These are phyloP conservation scores for Onychostoma macrolepis DNA, from an alignment of 2,113 vertebrate genomes.

Conservation along the genomic window DNA sequence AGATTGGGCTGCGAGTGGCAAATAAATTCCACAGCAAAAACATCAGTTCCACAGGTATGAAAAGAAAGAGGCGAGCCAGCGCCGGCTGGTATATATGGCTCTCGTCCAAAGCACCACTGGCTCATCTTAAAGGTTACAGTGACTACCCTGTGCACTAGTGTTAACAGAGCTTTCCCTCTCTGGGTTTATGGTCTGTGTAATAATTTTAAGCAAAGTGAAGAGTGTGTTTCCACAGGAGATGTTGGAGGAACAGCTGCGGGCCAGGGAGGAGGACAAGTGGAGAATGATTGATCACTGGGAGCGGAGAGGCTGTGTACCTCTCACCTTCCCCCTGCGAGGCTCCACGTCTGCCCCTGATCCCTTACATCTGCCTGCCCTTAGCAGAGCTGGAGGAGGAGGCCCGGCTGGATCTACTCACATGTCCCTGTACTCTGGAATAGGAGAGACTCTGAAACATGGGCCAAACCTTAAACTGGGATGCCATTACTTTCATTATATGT, in stretches of 20 bases:
- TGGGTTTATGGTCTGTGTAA: conserved; percentile 76
- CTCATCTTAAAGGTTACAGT: conserved; percentile 77
- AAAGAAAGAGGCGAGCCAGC: conserved; percentile 43
- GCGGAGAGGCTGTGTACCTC: conserved; percentile 71
- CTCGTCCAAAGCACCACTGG: conserved; percentile 65
- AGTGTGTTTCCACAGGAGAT: conserved; percentile 72
- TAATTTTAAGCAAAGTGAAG: conserved; percentile 77
- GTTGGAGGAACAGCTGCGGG: conserved; percentile 70
- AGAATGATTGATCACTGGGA: conserved; percentile 72
- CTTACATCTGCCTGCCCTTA: conserved; percentile 69
- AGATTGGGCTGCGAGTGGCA: conserved; percentile 53
- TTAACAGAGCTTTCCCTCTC: conserved; percentile 73
- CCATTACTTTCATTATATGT: neutral
- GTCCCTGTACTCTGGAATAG: conserved; percentile 8
- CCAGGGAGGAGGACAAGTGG: conserved; percentile 74
- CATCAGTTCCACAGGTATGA: conserved; percentile 54
- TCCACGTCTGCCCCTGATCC: conserved; percentile 69
- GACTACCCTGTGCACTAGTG: conserved; percentile 68
- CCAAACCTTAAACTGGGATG: neutral
- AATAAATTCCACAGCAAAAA: conserved; percentile 69
- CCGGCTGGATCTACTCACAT: conserved; percentile 37
- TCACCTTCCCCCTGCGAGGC: conserved; percentile 63
- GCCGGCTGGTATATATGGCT: conserved; percentile 70
- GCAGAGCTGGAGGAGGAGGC: conserved; percentile 56
- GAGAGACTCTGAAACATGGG: neutral